Percentiles rank a stretch among this genome's conserved stretches.
Conservation (phyloP, 2,113 vertebrate genomes). For the Protobothrops flavoviridis region DNA sequence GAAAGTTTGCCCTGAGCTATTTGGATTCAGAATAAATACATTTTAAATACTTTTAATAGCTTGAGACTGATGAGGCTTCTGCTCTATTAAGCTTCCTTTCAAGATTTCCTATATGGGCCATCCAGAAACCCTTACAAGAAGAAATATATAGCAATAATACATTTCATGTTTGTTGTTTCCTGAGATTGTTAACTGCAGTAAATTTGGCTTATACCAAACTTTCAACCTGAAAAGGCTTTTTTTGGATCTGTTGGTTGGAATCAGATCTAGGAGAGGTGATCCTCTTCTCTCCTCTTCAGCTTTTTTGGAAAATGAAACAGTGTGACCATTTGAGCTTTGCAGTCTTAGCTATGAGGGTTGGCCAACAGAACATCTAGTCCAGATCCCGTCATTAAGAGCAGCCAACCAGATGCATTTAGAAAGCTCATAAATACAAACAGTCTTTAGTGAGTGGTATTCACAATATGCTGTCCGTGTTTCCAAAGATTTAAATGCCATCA, state of each 20-base stretch:
- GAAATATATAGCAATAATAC: neutral
- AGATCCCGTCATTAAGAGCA: neutral
- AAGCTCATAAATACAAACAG: neutral
- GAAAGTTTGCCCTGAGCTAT: neutral
- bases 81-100: neutral
- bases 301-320: neutral
- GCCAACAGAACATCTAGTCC: neutral
- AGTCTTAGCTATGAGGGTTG: neutral
- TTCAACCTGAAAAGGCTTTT: neutral
- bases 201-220: neutral
- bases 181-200: neutral
- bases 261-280: neutral
- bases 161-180: neutral
- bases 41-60: neutral
- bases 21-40: neutral
- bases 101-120: neutral
- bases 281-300: neutral
- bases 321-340: neutral
- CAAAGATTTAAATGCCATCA: neutral
- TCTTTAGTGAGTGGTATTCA: neutral
- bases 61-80: neutral
- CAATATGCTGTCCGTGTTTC: neutral
- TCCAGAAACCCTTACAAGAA: neutral
- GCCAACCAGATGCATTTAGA: neutral
- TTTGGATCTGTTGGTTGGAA: neutral